Percentiles rank a stretch among this genome's conserved stretches.
Conservation (phyloP, 2,888 invertebrate genomes). For the Meiosimyza platycephala region DNA sequence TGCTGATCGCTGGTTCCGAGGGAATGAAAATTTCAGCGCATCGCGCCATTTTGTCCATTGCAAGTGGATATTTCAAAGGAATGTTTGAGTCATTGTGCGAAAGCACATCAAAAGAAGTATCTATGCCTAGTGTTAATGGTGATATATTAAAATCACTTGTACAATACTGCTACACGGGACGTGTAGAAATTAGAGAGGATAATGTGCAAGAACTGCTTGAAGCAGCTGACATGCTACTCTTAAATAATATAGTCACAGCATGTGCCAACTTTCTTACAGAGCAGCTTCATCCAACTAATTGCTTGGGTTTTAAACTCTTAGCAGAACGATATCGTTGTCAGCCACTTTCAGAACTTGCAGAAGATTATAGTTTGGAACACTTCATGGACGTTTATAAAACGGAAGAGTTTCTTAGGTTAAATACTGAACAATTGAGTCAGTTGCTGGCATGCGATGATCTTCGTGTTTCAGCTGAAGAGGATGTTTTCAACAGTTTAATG, state of each 20-base stretch:
- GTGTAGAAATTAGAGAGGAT: slow-evolving; percentile 65
- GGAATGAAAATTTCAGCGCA: no score
- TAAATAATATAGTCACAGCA: slow-evolving; percentile 74
- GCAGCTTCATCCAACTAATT: slow-evolving; percentile 71
- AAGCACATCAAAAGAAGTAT: no score
- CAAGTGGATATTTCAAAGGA: no score
- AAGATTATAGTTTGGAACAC: slow-evolving; percentile 85
- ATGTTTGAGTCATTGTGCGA: no score
- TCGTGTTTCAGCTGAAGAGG: no score
- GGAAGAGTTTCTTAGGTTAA: slow-evolving; percentile 68
- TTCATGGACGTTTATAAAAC: slow-evolving; percentile 79
- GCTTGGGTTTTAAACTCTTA: no score
- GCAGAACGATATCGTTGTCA: no score
- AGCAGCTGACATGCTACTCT: slow-evolving; percentile 88
- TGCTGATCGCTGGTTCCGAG: no score
- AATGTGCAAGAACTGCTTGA: slow-evolving; percentile 85
- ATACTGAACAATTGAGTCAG: slow-evolving; percentile 82
- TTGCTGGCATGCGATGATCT: slow-evolving; percentile 47
- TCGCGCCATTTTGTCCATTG: no score
- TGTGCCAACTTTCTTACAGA: slow-evolving; percentile 81
- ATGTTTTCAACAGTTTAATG: no score
- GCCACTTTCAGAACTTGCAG: slow-evolving; percentile 70
- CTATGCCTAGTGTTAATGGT: slow-evolving; percentile 73
- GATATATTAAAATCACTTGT: slow-evolving; percentile 87
- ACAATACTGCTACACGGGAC: slow-evolving; percentile 88